Conservation (phyloP, 2,888 invertebrate genomes). For the Ormyrus labotus region DNA sequence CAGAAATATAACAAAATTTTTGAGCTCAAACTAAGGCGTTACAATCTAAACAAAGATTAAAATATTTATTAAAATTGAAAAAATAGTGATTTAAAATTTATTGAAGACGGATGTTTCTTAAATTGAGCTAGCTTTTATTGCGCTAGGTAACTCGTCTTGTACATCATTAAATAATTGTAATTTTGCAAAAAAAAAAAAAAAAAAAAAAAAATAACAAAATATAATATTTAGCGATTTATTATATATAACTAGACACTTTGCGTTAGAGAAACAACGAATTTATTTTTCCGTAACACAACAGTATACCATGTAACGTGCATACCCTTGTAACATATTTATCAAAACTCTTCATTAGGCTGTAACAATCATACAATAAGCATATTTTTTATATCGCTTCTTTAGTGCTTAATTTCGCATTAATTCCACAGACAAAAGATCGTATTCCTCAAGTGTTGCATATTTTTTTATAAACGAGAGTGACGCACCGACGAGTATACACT, state of each 20-base stretch:
- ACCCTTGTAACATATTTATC: conserved; percentile 73
- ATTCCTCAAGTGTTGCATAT: conserved; percentile 28
- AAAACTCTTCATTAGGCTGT: conserved; percentile 72
- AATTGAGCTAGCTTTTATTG: conserved; percentile 53
- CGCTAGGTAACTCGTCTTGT: conserved; percentile 32
- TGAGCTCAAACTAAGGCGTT: neutral
- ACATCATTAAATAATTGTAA: conserved; percentile 36
- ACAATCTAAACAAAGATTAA: neutral
- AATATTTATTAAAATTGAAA: conserved; percentile 13
- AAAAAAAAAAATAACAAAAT: conserved; percentile 12
- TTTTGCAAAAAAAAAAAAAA: conserved; percentile 27
- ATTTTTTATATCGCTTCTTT: conserved; percentile 73
- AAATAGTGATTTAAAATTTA: conserved; percentile 6
- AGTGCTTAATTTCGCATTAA: conserved; percentile 56
- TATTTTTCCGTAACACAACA: conserved; percentile 44
- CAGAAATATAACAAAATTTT: conserved; percentile 20
- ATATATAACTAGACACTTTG: conserved; percentile 42
- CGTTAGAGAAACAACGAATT: conserved; percentile 48
- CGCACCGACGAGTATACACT: conserved; percentile 7
- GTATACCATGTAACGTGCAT: conserved; percentile 63
- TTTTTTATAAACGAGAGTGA: conserved; percentile 39
- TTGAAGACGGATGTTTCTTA: conserved; percentile 45
- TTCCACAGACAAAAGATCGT: conserved; percentile 17
- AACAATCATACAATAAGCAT: conserved; percentile 73
- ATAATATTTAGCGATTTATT: conserved; percentile 57